phyloP scores from a whole-genome alignment of 2,797 vertebrate genomes.

The Apodemus agrarius region DNA sequence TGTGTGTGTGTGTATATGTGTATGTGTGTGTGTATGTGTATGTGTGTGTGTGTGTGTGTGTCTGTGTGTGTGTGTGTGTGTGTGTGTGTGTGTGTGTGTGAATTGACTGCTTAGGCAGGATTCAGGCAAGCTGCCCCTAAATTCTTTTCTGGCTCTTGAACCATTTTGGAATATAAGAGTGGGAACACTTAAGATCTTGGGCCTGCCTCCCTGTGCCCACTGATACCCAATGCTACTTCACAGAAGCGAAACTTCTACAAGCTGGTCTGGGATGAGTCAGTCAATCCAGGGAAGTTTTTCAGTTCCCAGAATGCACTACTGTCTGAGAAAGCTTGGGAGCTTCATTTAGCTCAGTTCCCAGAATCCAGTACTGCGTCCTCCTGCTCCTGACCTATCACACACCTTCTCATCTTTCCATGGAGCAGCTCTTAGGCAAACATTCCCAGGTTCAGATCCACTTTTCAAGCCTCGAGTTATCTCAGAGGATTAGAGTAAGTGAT shows the following conservation, averaged over 20 bases:
- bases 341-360: background rate
- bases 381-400: background rate
- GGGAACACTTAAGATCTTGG: background rate
- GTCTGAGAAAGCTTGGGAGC: rapidly evolving
- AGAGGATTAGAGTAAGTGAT: background rate
- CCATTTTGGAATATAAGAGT: background rate
- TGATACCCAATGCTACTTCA: background rate
- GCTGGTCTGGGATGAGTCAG: background rate
- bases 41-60: no score
- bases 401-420: background rate
- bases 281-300: background rate
- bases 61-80: no score
- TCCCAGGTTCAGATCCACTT: background rate
- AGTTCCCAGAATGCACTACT: background rate
- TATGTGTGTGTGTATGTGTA: no score
- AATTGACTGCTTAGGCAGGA: no score
- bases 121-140: background rate
- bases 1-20: no score
- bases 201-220: background rate
- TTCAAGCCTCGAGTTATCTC: rapidly evolving
- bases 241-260: background rate
- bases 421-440: background rate
- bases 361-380: rapidly evolving
- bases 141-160: background rate
- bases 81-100: no score